A percentile compares a stretch with the other conserved stretches of the same genome.
These are phyloP conservation scores for Percopsis omiscomaycus DNA, from an alignment of 2,797 vertebrate species.

Conservation along the genomic window DNA sequence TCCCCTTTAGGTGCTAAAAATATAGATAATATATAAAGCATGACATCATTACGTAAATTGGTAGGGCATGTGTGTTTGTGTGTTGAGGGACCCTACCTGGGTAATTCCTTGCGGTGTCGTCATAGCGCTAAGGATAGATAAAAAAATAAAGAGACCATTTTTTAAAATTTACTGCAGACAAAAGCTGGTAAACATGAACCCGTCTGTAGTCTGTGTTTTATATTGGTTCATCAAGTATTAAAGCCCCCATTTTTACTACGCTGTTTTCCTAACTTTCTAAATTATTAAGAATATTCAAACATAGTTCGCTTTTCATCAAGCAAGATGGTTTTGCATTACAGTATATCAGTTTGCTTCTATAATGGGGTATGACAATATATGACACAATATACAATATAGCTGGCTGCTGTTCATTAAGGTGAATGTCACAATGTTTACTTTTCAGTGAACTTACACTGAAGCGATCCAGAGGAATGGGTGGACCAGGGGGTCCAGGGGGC, in stretches of 20 bases:
- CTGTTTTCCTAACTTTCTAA: background rate
- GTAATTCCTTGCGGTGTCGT: conserved; percentile 67
- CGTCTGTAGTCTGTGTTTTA: background rate
- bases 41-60: background rate
- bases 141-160: background rate
- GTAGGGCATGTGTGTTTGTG: conserved; percentile 2
- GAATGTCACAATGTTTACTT: background rate
- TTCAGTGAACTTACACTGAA: conserved; percentile 69
- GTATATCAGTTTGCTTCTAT: too few relatives aligned
- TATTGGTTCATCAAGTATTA: background rate
- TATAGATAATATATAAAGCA: conserved; percentile 2
- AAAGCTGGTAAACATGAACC: background rate
- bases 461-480: conserved; percentile 69
- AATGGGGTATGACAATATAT: too few relatives aligned
- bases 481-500: conserved; percentile 79
- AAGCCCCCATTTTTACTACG: background rate
- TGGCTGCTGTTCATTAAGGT: background rate
- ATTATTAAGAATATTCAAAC: background rate
- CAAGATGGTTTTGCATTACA: too few relatives aligned
- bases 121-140: conserved; percentile 66
- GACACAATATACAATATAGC: too few relatives aligned
- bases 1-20: conserved; percentile 84
- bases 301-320: too few relatives aligned
- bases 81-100: conserved; percentile 62
- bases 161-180: background rate